These are phyloP conservation scores for Antedon mediterranea DNA, from an alignment of 53 echinoderm and acorn worm genomes.

Conservation along the genomic window DNA sequence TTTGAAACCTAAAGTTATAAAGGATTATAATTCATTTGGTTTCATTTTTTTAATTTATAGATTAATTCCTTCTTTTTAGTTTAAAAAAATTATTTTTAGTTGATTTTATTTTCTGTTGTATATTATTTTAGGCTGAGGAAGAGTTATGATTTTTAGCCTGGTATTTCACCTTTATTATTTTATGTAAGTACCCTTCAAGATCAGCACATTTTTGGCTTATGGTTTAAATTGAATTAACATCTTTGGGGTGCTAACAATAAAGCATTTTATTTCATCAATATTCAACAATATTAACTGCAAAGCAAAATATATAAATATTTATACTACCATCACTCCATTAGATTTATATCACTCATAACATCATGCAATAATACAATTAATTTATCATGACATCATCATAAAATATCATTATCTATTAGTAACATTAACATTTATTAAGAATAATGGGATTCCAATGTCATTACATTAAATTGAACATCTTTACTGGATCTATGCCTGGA, in stretches of 20 bases:
- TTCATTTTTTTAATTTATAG: neutral
- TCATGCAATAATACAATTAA: too few species aligned
- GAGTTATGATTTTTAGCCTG: neutral
- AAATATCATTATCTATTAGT: too few species aligned
- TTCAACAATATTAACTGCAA: too few species aligned
- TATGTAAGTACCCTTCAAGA: neutral
- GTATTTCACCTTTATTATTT: neutral
- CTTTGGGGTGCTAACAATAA: neutral
- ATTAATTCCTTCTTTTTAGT: neutral
- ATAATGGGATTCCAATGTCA: too few species aligned
- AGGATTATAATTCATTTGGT: neutral
- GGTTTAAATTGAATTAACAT: neutral
- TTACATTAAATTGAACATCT: too few species aligned
- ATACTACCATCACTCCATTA: too few species aligned
- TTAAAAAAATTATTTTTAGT: neutral
- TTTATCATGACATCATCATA: too few species aligned
- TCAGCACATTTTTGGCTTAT: neutral
- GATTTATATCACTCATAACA: too few species aligned
- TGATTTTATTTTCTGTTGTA: neutral
- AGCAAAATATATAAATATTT: too few species aligned
- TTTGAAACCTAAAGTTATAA: too few species aligned
- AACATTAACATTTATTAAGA: too few species aligned
- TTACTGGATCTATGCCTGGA: too few species aligned
- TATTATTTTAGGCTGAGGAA: neutral
- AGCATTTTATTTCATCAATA: neutral